Base-by-base conservation (phyloP, 1,140 invertebrate genomes). In the Bactericera cockerelli region DNA sequence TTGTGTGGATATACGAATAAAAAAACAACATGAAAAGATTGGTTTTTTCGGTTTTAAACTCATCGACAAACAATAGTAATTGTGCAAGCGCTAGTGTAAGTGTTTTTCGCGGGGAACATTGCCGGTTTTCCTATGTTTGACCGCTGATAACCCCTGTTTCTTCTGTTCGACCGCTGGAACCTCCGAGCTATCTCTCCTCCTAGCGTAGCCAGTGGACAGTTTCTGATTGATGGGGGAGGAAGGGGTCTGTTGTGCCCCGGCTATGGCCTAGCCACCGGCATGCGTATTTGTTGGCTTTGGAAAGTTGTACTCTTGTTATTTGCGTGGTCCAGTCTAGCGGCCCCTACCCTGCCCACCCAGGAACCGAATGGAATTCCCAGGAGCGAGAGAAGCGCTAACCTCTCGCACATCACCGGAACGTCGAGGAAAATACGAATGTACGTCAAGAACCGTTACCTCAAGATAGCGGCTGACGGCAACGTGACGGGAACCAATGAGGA, bases 391-490 rank as follows among this genome's bases (percentile, higher is more conserved):
- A 49, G 42, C 65, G 81, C 84, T 67, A 82, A 84, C 74, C 74
- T 87, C 66, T 83, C 82, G 60, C 80, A 83, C 69, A 81, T 83
- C 67, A 81, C 78, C 21, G 84, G 83, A 66, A 78, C 79, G 22
- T 79, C 80, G 21, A 75, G 84, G 59, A 86, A 83, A 66, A 86
- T 87, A 65, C 82, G 83, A 71, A 79, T 89, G 77, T 85, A 81
- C 72, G 80, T 89, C 68, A 87, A 83, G 70, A 85, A 87, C 72
- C 76, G 79, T 60, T 81, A 84, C 68, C 75, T 89, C 61, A 85
- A 87, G 72, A 75, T 88, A 57, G 68, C 85, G 69, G 82, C 83
- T 49, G 83, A 87, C 72, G 85, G 84, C 66, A 83, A 81, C 61
- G 84, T 89, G 68, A 86, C 85, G 72, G 84, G 84, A 57, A 85